Conservation (phyloP, 1,140 invertebrate species). For the Teleogryllus occipitalis region DNA sequence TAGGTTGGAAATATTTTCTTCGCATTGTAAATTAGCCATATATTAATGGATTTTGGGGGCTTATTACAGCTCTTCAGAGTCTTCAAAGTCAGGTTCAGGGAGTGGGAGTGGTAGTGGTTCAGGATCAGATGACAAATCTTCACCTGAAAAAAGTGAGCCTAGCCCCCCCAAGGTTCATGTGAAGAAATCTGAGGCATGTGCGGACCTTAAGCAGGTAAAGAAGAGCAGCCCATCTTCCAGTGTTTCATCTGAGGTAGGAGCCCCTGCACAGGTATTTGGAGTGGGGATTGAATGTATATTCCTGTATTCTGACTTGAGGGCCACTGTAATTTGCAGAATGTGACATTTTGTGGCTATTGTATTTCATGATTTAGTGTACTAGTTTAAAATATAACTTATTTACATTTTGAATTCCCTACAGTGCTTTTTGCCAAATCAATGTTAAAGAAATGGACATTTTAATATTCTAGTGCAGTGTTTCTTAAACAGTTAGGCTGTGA, state of each 20-base stretch:
- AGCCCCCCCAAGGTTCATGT: not conserved
- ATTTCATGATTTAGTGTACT: too few species aligned
- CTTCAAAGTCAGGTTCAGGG: conserved; percentile 35
- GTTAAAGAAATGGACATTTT: too few species aligned
- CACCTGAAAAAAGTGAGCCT: conserved; percentile 15
- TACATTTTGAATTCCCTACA: too few species aligned
- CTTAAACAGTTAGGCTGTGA: too few species aligned
- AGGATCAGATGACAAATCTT: conserved; percentile 22
- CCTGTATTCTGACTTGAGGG: not conserved
- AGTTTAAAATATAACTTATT: too few species aligned
- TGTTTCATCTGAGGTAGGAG: conserved; percentile 3
- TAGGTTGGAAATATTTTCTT: not conserved
- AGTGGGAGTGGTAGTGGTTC: conserved; percentile 24
- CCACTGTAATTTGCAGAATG: too few species aligned
- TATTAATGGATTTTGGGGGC: not conserved
- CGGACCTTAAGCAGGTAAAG: conserved; percentile 27
- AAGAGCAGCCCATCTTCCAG: conserved; percentile 7
- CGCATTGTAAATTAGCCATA: not conserved
- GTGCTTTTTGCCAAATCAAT: too few species aligned
- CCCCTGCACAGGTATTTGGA: not conserved
- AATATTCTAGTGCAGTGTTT: too few species aligned
- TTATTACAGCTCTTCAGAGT: conserved; percentile 38
- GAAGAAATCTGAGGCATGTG: conserved; percentile 10
- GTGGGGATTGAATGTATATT: not conserved
- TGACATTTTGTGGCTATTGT: too few species aligned